Conservation (phyloP, 2,888 invertebrate genomes). For the Polymixis flavicincta region DNA sequence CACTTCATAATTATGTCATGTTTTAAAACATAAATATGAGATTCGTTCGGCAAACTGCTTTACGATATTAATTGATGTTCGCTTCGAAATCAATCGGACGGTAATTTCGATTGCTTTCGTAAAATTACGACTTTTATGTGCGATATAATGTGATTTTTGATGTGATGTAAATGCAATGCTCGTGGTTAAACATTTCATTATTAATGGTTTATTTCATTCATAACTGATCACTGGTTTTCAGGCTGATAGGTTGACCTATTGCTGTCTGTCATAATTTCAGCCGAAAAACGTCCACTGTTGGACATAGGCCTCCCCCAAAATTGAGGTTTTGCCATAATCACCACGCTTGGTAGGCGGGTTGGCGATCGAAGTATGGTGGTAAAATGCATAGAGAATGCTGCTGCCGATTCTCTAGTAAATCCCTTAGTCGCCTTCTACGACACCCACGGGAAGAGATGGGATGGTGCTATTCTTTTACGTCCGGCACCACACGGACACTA, state of each 20-base stretch:
- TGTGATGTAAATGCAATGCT: conserved; percentile 25
- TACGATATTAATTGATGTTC: conserved; percentile 56
- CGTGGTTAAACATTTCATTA: conserved; percentile 8
- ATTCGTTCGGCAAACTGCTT: conserved; percentile 43
- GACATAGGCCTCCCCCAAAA: too few relatives aligned
- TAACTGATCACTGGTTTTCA: neutral
- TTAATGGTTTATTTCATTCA: neutral
- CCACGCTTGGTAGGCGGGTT: too few relatives aligned
- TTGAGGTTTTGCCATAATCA: too few relatives aligned
- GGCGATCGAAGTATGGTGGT: too few relatives aligned
- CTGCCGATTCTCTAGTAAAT: too few relatives aligned
- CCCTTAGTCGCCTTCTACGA: too few relatives aligned
- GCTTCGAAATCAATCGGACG: conserved; percentile 53
- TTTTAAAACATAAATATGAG: conserved; percentile 55
- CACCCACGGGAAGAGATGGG: too few relatives aligned
- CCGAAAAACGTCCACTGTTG: too few relatives aligned
- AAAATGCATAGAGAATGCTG: too few relatives aligned
- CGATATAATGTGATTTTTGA: conserved; percentile 28
- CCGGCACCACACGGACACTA: too few relatives aligned
- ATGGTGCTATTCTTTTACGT: too few relatives aligned
- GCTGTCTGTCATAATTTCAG: too few relatives aligned
- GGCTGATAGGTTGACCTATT: neutral
- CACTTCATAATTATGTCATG: conserved; percentile 49
- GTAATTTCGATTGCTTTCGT: conserved; percentile 61
- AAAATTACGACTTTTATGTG: conserved; percentile 41